These are phyloP conservation scores for Lanius collurio DNA, from an alignment of 2,113 vertebrate species.

Conservation along the genomic window DNA sequence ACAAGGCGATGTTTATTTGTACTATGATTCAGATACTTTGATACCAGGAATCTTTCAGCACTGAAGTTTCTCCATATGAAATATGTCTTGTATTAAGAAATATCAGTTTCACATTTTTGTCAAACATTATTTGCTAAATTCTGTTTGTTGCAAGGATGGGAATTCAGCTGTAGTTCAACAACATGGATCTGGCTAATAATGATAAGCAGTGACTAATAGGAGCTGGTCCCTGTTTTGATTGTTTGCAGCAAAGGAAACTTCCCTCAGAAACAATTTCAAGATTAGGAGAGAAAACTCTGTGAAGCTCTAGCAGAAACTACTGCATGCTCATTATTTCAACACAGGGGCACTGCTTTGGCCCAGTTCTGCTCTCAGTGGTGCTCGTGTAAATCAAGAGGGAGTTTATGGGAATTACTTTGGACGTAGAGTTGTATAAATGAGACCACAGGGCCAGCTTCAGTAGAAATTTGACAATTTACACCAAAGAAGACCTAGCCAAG, in stretches of 20 bases:
- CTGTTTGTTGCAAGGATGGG: conserved; percentile 61
- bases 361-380: neutral
- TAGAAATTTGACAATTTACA: conserved; percentile 43
- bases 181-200: neutral
- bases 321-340: conserved; percentile 10
- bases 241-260: conserved; percentile 19
- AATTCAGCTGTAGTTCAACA: conserved; percentile 57
- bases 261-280: conserved; percentile 48
- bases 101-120: conserved; percentile 70
- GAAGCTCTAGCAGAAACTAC: conserved; percentile 45
- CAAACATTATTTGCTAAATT: conserved; percentile 67
- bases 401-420: conserved; percentile 54
- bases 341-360: conserved; percentile 33
- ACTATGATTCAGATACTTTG: conserved; percentile 36
- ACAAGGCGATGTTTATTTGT: conserved; percentile 39
- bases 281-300: conserved; percentile 5
- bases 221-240: neutral
- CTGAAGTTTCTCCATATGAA: conserved; percentile 56
- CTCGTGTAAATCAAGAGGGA: conserved; percentile 44
- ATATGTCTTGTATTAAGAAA: conserved; percentile 73
- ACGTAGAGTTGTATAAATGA: conserved; percentile 36
- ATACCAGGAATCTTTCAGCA: conserved; percentile 39
- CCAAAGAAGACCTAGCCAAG: conserved; percentile 30
- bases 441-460: conserved; percentile 26
- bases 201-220: conserved; percentile 37